Evolutionary conservation across 2,113 vertebrate species (phyloP).

Genomic region (Cyprinodon brontotheroides): DNA sequence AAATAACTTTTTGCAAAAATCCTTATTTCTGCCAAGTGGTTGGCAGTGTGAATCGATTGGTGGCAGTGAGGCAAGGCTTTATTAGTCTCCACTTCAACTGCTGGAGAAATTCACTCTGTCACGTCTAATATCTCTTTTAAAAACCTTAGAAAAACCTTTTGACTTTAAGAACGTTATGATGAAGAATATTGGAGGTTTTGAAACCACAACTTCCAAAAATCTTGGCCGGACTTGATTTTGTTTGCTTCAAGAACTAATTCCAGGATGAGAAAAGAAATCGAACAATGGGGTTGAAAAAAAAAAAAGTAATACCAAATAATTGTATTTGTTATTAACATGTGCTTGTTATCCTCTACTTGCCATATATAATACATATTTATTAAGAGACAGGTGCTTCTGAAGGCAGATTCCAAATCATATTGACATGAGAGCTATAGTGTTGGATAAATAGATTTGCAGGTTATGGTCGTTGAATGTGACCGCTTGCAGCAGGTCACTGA

Average conservation of each 20-base stretch:
- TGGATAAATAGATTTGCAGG: constrained; percentile 46
- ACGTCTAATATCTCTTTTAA: not conserved
- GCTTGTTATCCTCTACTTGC: not conserved
- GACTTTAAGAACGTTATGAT: not conserved
- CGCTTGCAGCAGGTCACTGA: constrained; percentile 44
- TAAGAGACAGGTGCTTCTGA: constrained; percentile 11
- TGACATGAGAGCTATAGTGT: constrained; percentile 31
- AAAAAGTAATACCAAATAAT: not conserved
- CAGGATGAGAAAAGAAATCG: not conserved
- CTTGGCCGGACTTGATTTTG: no score
- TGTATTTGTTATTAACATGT: not conserved
- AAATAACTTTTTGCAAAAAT: no score
- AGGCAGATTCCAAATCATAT: constrained; percentile 36
- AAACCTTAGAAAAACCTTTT: not conserved
- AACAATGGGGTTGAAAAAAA: not conserved
- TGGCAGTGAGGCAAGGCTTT: not conserved
- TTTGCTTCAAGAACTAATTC: not conserved
- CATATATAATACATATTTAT: constrained; percentile 23
- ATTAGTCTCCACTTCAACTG: not conserved
- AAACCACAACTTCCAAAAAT: not conserved
- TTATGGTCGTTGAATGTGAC: constrained; percentile 30
- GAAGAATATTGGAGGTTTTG: not conserved
- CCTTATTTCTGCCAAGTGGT: no score
- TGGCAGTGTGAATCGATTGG: not conserved
- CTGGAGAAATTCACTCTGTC: not conserved